These are phyloP conservation scores for Malurus leucopterus DNA, from an alignment of 2,797 vertebrate genomes.

Conservation along the genomic window DNA sequence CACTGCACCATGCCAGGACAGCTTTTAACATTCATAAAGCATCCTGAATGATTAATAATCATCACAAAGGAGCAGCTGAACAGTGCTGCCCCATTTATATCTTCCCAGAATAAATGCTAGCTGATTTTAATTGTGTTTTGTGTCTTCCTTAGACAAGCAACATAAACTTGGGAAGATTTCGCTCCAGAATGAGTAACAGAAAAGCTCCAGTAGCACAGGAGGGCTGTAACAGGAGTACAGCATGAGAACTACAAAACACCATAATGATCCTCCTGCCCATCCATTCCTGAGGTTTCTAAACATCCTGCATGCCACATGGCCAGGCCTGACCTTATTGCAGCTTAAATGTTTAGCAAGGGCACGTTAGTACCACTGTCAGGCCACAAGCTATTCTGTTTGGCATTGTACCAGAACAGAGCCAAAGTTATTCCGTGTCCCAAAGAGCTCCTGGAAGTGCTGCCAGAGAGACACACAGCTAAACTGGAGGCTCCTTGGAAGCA, in stretches of 20 bases:
- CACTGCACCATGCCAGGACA: background rate
- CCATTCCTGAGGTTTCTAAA: background rate
- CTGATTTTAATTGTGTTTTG: conserved; percentile 15
- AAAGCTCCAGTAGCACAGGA: background rate
- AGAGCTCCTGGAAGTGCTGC: background rate
- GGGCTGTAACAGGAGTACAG: background rate
- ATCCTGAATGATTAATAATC: conserved; percentile 26
- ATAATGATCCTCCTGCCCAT: background rate
- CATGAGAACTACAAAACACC: background rate
- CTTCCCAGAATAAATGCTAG: conserved; percentile 34
- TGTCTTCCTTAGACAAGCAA: background rate
- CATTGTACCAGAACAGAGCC: background rate
- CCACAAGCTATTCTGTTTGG: background rate
- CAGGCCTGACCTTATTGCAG: background rate
- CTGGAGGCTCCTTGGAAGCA: background rate
- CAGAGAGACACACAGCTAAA: background rate
- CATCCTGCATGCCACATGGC: background rate
- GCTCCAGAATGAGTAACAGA: background rate
- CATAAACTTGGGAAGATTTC: background rate
- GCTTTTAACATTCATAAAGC: conserved; percentile 27
- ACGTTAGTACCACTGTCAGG: background rate
- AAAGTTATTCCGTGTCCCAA: background rate
- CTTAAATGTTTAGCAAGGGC: background rate
- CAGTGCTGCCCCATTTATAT: conserved; percentile 26
- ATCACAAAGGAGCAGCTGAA: conserved; percentile 55